Evolutionary conservation across 1,140 invertebrate species (phyloP).

Genomic region (Drosophila auraria): DNA sequence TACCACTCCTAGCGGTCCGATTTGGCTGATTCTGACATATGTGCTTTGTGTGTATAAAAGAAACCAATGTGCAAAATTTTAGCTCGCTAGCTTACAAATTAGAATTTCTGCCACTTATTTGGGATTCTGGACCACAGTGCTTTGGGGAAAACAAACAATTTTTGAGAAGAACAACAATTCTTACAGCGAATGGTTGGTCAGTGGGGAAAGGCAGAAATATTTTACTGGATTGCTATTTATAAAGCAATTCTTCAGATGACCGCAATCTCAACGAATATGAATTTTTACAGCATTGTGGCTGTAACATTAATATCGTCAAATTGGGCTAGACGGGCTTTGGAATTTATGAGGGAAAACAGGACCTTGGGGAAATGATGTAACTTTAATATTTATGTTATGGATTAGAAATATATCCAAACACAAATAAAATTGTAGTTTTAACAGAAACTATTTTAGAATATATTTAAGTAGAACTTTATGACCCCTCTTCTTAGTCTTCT

Average conservation of each 20-base stretch:
- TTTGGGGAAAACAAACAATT: constrained; percentile 45
- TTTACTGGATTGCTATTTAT: constrained; percentile 63
- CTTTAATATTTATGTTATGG: background rate
- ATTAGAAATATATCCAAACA: background rate
- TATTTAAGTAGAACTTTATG: background rate
- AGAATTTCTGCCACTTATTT: too few relatives aligned
- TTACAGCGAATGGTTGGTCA: constrained; percentile 9
- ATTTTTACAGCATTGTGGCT: constrained; percentile 10
- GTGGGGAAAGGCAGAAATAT: constrained; percentile 50
- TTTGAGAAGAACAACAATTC: constrained; percentile 5
- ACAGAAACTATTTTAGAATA: background rate
- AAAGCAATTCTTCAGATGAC: constrained; percentile 68
- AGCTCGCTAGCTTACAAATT: too few relatives aligned
- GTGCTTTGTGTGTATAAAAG: too few relatives aligned
- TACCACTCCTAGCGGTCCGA: too few relatives aligned
- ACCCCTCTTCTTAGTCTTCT: background rate
- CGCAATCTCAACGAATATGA: constrained; percentile 63
- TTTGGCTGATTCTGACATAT: too few relatives aligned
- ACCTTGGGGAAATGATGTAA: constrained; percentile 44
- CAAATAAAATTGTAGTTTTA: background rate
- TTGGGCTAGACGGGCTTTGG: constrained; percentile 12
- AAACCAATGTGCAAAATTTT: too few relatives aligned
- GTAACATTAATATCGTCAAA: constrained; percentile 26
- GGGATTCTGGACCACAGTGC: too few relatives aligned
- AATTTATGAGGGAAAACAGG: constrained; percentile 1